phyloP scores from a whole-genome alignment of 2,888 invertebrate species.

The Drosophila paucipuncta region DNA sequence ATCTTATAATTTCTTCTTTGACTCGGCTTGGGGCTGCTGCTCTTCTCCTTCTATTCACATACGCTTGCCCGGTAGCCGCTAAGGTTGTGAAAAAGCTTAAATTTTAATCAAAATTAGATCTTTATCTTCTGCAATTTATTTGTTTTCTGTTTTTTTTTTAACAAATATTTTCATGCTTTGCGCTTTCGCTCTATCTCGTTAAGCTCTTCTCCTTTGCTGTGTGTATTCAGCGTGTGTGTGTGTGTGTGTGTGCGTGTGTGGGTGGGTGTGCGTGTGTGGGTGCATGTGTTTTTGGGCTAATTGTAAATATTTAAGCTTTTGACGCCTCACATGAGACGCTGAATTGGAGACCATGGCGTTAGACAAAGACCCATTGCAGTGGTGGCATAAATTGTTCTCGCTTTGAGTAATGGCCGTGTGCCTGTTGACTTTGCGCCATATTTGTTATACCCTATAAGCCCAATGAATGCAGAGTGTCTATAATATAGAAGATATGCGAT shows the following conservation, averaged over 20 bases:
- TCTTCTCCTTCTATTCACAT: neutral
- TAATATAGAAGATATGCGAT: neutral
- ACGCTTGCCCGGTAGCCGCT: slow-evolving; percentile 66
- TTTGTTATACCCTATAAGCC: slow-evolving; percentile 50
- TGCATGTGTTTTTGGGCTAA: slow-evolving; percentile 32
- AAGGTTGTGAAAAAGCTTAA: slow-evolving; percentile 81
- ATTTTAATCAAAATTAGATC: slow-evolving; percentile 82
- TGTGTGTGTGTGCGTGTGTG: slow-evolving; percentile 1
- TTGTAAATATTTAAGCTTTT: slow-evolving; percentile 80
- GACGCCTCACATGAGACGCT: slow-evolving; percentile 69
- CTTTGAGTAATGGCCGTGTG: slow-evolving; percentile 64
- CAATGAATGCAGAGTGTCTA: neutral
- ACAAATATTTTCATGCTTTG: slow-evolving; percentile 73
- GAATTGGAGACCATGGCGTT: slow-evolving; percentile 17
- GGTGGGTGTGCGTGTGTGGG: slow-evolving; percentile 2
- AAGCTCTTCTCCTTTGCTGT: slow-evolving; percentile 1
- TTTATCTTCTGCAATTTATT: slow-evolving; percentile 78
- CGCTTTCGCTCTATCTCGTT: slow-evolving; percentile 53
- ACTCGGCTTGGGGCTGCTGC: slow-evolving; percentile 5
- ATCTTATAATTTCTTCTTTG: slow-evolving; percentile 68
- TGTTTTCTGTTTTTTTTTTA: slow-evolving; percentile 58
- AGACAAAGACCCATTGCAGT: slow-evolving; percentile 56
- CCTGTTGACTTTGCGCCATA: slow-evolving; percentile 74
- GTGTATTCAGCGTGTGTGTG: slow-evolving; percentile 5
- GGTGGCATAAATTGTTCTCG: slow-evolving; percentile 69